Conservation (phyloP, 2,888 invertebrate species). For the Dasypolia templi region DNA sequence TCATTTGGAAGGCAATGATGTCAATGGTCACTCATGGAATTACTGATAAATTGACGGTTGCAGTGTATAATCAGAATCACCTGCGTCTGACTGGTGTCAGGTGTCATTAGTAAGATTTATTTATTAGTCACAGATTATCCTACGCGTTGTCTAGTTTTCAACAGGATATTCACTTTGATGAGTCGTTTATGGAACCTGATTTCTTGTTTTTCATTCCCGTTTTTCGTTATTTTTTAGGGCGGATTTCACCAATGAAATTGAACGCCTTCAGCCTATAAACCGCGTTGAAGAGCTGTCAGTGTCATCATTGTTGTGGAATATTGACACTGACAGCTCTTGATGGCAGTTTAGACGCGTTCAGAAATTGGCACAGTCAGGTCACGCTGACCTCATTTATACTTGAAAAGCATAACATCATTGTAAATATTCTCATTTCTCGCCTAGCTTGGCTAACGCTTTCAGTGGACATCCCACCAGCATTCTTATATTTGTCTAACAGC, state of each 20-base stretch:
- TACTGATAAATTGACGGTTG: not conserved
- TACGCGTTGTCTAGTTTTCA: not conserved
- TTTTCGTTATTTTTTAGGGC: not conserved
- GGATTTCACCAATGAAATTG: too few species aligned
- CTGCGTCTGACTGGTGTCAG: not conserved
- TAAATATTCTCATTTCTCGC: not conserved
- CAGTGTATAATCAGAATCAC: not conserved
- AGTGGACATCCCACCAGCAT: not conserved
- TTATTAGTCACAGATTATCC: not conserved
- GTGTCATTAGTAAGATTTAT: not conserved
- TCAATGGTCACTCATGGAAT: not conserved
- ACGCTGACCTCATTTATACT: not conserved
- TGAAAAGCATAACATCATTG: not conserved
- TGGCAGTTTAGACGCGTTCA: too few species aligned
- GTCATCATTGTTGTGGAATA: too few species aligned
- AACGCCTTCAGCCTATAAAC: too few species aligned
- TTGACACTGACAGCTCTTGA: too few species aligned
- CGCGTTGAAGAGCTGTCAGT: too few species aligned
- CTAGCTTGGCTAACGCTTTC: slow-evolving; percentile 13
- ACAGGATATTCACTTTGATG: not conserved
- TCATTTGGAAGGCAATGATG: not conserved
- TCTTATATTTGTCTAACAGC: slow-evolving; percentile 71
- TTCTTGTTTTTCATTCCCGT: too few species aligned
- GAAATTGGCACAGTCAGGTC: not conserved
- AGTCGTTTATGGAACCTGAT: not conserved